Conservation (phyloP, 1,140 invertebrate genomes). For the Pemphigus obesinymphae region DNA sequence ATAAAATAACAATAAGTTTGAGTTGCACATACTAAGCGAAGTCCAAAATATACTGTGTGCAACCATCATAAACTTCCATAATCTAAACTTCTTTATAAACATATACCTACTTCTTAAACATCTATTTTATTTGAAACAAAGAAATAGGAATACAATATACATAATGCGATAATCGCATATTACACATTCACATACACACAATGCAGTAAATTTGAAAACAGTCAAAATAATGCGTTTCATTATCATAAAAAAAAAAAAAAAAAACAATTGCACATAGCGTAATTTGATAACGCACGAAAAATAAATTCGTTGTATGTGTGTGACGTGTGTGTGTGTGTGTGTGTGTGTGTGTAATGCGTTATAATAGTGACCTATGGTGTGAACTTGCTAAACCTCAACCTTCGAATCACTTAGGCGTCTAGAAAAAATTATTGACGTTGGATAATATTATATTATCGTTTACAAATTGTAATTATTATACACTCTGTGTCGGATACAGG, state of each 20-base stretch:
- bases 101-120: too few species aligned
- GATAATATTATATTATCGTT: not conserved
- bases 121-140: too few species aligned
- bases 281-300: not conserved
- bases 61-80: too few species aligned
- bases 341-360: too few species aligned
- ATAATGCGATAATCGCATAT: too few species aligned
- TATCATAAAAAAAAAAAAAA: too few species aligned
- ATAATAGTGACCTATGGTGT: not conserved
- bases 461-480: too few species aligned
- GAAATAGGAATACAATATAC: too few species aligned
- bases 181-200: not conserved
- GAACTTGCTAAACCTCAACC: constrained; percentile 12
- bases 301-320: not conserved
- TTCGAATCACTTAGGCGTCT: not conserved
- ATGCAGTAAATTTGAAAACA: not conserved
- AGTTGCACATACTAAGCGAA: not conserved
- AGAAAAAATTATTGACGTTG: not conserved
- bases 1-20: not conserved
- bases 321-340: not conserved
- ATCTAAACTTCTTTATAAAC: too few species aligned
- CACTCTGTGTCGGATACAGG: too few species aligned
- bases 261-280: not conserved
- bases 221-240: not conserved
- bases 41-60: not conserved